Conservation (phyloP, 2,113 vertebrate genomes). For the Orthonyx spaldingii region DNA sequence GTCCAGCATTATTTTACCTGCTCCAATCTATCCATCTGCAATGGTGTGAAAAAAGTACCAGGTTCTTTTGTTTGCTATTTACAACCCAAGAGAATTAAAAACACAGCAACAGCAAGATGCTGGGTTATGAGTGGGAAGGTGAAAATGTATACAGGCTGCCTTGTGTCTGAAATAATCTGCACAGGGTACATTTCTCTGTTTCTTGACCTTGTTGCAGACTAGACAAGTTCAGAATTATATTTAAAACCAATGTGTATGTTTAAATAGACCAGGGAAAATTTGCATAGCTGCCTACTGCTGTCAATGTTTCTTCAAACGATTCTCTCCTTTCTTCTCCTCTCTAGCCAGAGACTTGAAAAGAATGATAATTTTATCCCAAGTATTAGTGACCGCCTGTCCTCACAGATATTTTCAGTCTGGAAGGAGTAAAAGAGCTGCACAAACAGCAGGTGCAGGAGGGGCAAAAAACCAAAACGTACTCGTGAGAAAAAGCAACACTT, state of each 20-base stretch:
- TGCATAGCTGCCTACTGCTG: constrained; percentile 27
- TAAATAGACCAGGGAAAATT: constrained; percentile 38
- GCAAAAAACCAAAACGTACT: not conserved
- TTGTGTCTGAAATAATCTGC: constrained; percentile 16
- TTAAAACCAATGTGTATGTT: constrained; percentile 15
- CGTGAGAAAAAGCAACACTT: not conserved
- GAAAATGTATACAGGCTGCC: constrained; percentile 55
- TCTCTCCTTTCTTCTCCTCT: not conserved
- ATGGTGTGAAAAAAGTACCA: not conserved
- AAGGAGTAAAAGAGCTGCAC: not conserved
- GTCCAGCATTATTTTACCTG: not conserved
- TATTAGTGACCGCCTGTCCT: constrained; percentile 26
- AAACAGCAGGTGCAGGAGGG: not conserved
- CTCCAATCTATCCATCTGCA: not conserved
- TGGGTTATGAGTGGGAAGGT: constrained; percentile 43
- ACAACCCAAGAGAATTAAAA: constrained; percentile 2
- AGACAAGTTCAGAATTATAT: constrained; percentile 46
- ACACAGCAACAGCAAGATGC: constrained; percentile 11
- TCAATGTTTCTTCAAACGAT: not conserved
- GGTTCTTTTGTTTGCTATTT: constrained; percentile 29
- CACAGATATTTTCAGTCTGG: constrained; percentile 6
- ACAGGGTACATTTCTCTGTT: constrained; percentile 28
- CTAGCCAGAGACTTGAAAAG: not conserved
- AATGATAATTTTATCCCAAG: constrained; percentile 23
- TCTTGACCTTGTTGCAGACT: constrained; percentile 42